Evolutionary conservation across 2,797 vertebrate species (phyloP).

Genomic region (Chiropotes sagulatus): DNA sequence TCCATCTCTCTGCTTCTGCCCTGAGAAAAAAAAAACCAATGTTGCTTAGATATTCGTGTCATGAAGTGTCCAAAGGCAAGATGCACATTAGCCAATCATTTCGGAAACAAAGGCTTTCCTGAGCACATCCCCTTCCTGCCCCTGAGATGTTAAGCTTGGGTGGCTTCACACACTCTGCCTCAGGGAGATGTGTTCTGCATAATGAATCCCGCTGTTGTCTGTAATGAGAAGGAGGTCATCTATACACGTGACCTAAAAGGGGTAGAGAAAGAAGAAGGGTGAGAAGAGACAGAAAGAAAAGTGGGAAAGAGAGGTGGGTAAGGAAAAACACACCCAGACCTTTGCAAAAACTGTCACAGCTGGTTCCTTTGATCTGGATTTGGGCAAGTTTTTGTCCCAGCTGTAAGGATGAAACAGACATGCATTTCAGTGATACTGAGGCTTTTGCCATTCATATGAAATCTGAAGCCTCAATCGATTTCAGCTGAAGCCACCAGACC

Average conservation of each 20-base stretch:
- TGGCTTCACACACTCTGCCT: not conserved
- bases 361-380: not conserved
- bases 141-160: not conserved
- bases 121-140: not conserved
- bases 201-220: not conserved
- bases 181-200: not conserved
- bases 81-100: not conserved
- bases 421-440: not conserved
- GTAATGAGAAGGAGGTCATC: not conserved
- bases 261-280: not conserved
- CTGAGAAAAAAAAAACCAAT: not conserved
- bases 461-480: not conserved
- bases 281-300: not conserved
- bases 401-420: not conserved
- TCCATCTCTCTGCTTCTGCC: not conserved
- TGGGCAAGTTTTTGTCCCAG: not conserved
- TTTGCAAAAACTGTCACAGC: not conserved
- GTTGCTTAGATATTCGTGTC: not conserved
- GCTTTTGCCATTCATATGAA: constrained; percentile 21
- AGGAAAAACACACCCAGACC: not conserved
- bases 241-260: not conserved
- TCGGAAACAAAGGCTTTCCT: not conserved
- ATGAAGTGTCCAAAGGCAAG: not conserved
- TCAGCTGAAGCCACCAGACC: constrained; percentile 40
- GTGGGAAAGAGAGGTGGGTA: not conserved